These are phyloP conservation scores for Silurus aristotelis DNA, from an alignment of 2,797 vertebrate genomes.

Conservation along the genomic window DNA sequence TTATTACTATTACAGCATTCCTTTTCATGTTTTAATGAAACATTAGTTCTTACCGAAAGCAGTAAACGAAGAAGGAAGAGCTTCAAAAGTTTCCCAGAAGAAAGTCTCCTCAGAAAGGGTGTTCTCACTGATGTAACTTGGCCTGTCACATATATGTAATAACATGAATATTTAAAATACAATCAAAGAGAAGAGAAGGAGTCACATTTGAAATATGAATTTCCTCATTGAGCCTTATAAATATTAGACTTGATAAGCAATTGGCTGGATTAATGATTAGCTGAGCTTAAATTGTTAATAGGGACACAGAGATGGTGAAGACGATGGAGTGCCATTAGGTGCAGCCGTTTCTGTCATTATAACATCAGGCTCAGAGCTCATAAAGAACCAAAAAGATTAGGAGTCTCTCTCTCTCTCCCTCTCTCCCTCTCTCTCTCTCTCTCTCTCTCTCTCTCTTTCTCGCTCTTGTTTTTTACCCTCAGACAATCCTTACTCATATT, in stretches of 20 bases:
- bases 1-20: background rate
- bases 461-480: background rate
- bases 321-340: constrained; percentile 66
- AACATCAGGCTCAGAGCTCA: constrained; percentile 46
- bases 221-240: constrained; percentile 82
- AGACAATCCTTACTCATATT: background rate
- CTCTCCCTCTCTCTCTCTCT: background rate
- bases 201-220: constrained; percentile 81
- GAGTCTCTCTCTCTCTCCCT: background rate
- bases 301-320: constrained; percentile 64
- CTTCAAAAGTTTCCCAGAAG: constrained; percentile 59
- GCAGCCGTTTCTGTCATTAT: constrained; percentile 69
- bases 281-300: constrained; percentile 79
- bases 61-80: constrained; percentile 63
- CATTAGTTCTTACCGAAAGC: background rate
- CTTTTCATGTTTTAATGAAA: background rate
- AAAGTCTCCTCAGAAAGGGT: constrained; percentile 44
- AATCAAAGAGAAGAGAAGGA: constrained; percentile 70
- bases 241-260: constrained; percentile 81
- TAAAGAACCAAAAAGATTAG: constrained; percentile 47
- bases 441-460: background rate
- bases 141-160: constrained; percentile 67
- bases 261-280: constrained; percentile 78
- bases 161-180: constrained; percentile 75
- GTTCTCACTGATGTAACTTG: constrained; percentile 44